Conservation (phyloP, 2,113 vertebrate species). For the Datnioides undecimradiatus region DNA sequence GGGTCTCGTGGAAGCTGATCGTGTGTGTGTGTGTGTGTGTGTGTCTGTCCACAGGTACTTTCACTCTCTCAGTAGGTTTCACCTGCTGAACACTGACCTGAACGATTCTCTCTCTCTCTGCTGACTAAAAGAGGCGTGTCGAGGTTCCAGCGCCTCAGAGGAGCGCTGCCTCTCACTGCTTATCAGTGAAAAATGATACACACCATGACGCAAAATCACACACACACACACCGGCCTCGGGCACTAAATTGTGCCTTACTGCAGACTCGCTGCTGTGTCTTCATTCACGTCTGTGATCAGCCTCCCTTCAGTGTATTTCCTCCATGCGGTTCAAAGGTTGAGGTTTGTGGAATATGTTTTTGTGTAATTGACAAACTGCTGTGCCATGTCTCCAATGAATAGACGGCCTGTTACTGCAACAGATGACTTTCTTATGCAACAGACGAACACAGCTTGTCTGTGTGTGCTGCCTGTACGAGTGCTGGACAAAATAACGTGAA, state of each 20-base stretch:
- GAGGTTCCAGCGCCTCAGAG: background rate
- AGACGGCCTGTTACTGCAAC: conserved; percentile 27
- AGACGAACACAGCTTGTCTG: background rate
- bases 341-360: background rate
- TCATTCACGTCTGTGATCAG: background rate
- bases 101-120: conserved; percentile 2
- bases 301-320: background rate
- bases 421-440: conserved; percentile 34
- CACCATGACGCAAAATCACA: background rate
- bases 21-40: background rate
- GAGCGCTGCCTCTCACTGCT: background rate
- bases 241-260: background rate
- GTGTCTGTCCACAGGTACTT: conserved; percentile 4
- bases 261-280: background rate
- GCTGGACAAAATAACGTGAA: conserved; percentile 8
- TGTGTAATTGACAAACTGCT: background rate
- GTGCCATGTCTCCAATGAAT: conserved; percentile 30
- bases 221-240: background rate
- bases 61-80: conserved; percentile 17
- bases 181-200: background rate
- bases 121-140: background rate
- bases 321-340: background rate
- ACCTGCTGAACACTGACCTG: conserved; percentile 11
- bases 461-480: background rate
- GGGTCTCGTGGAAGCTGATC: conserved; percentile 14